phyloP scores from a whole-genome alignment of 2,888 invertebrate genomes.

The Stenolophus ochropezus region DNA sequence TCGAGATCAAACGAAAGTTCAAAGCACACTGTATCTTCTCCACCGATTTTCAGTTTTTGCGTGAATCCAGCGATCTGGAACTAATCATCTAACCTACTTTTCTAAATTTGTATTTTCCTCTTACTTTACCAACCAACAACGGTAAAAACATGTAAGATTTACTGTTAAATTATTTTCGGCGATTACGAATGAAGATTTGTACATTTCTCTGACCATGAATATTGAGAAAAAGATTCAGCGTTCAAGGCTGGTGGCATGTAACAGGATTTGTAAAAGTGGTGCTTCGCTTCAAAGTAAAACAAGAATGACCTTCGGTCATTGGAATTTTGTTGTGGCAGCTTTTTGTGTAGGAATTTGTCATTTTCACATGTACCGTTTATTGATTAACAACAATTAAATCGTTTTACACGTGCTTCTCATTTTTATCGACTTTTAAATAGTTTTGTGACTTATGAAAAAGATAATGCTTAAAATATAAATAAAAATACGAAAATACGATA shows the following conservation, averaged over 20 bases:
- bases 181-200: neutral
- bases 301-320: neutral
- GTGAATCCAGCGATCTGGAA: slow-evolving; percentile 45
- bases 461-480: too few relatives aligned
- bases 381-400: neutral
- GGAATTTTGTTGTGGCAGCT: slow-evolving; percentile 5
- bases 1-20: slow-evolving; percentile 40
- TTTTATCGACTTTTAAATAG: neutral
- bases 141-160: slow-evolving; percentile 34
- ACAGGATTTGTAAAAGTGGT: slow-evolving; percentile 34
- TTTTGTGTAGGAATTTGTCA: neutral
- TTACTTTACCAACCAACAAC: slow-evolving; percentile 11
- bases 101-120: slow-evolving; percentile 46
- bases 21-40: slow-evolving; percentile 26
- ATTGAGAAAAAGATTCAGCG: slow-evolving; percentile 11
- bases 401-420: neutral
- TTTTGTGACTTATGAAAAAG: too few relatives aligned
- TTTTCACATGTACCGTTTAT: slow-evolving; percentile 9
- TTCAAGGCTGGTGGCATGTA: slow-evolving; percentile 19
- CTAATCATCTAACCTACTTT: slow-evolving; percentile 41
- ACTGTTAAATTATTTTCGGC: slow-evolving; percentile 35
- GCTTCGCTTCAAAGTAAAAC: slow-evolving; percentile 19
- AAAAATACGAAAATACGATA: too few relatives aligned
- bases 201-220: slow-evolving; percentile 13
- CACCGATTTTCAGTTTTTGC: slow-evolving; percentile 14